phyloP scores from a whole-genome alignment of 2,888 invertebrate genomes.

The Acrocyrtus sp. region DNA sequence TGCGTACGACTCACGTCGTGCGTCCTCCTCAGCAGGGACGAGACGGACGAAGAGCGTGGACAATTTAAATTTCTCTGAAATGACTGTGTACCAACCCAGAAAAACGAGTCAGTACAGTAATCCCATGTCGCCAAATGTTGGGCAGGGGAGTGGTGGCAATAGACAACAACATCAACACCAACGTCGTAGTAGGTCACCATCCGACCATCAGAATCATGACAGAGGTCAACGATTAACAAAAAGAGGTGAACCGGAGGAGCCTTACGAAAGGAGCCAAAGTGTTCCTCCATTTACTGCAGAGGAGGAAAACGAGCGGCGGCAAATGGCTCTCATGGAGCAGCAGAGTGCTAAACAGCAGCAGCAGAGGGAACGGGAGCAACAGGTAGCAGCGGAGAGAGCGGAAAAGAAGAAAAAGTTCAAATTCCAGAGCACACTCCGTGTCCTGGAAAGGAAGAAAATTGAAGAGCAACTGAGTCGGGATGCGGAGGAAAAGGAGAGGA shows the following conservation, averaged over 20 bases:
- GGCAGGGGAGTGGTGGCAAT: neutral
- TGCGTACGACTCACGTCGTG: conserved; percentile 66
- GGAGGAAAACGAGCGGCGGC: conserved; percentile 53
- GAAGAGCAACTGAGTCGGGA: conserved; percentile 81
- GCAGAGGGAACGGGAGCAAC: conserved; percentile 15
- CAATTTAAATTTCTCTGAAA: conserved; percentile 54
- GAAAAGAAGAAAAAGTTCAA: conserved; percentile 74
- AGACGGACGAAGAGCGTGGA: conserved; percentile 62
- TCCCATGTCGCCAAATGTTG: conserved; percentile 23
- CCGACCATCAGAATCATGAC: conserved; percentile 18
- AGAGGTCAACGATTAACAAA: conserved; percentile 25
- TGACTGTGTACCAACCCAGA: conserved; percentile 39
- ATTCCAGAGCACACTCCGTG: conserved; percentile 86
- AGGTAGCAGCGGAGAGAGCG: conserved; percentile 13
- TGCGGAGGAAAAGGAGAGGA: conserved; percentile 72
- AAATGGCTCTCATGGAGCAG: conserved; percentile 39
- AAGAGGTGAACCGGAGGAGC: conserved; percentile 34
- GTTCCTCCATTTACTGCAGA: conserved; percentile 50
- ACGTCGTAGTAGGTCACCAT: conserved; percentile 34
- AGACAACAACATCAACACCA: too few species aligned
- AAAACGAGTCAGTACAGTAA: conserved; percentile 43
- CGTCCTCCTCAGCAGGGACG: conserved; percentile 27
- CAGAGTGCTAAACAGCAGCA: conserved; percentile 35
- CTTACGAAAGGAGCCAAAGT: conserved; percentile 56
- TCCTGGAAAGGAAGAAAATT: conserved; percentile 78